These are phyloP conservation scores for Campopleginae sp. DNA, from an alignment of 2,888 invertebrate species.

Conservation along the genomic window DNA sequence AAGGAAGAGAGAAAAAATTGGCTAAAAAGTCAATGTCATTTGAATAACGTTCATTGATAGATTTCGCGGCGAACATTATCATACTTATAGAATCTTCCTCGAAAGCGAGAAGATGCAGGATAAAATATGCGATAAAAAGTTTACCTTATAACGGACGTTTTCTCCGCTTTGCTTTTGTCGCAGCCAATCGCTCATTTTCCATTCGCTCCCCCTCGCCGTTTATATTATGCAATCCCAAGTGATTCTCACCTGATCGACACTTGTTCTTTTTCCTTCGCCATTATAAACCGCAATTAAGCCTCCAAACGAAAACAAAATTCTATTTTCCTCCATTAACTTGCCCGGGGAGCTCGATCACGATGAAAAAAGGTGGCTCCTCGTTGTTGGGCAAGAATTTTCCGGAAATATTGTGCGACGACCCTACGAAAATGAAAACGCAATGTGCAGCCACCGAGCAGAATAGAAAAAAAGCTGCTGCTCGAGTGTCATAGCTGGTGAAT, in stretches of 20 bases:
- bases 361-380: too few relatives aligned
- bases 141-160: slow-evolving; percentile 20
- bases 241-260: slow-evolving; percentile 30
- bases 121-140: slow-evolving; percentile 51
- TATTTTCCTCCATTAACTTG: not conserved
- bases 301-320: slow-evolving; percentile 7
- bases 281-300: slow-evolving; percentile 1
- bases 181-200: slow-evolving; percentile 2
- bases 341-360: not conserved
- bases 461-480: not conserved
- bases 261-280: slow-evolving; percentile 6
- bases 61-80: slow-evolving; percentile 29
- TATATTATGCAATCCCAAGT: slow-evolving; percentile 6
- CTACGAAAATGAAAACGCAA: not conserved
- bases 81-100: slow-evolving; percentile 16
- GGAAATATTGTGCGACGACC: slow-evolving; percentile 4
- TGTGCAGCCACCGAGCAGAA: too few relatives aligned
- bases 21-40: slow-evolving; percentile 4
- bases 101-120: not conserved
- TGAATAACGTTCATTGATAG: slow-evolving; percentile 45
- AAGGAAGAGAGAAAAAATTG: not conserved
- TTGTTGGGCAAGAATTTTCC: not conserved
- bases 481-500: not conserved
- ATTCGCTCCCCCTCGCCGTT: not conserved
- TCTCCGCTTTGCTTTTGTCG: not conserved